Base-by-base conservation (phyloP, 1,140 invertebrate genomes). In the Oryzaephilus surinamensis region DNA sequence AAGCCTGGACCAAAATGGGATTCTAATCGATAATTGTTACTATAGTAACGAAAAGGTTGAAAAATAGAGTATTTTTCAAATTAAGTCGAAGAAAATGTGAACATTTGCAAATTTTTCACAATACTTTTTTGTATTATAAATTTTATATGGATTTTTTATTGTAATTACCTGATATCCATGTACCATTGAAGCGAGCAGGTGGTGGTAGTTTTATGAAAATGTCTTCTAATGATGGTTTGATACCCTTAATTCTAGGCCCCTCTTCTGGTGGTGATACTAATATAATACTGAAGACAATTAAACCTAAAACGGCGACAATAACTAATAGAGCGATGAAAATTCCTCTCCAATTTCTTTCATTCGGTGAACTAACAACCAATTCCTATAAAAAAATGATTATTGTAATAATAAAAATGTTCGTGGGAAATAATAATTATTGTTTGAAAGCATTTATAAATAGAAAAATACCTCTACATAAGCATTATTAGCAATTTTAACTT, bases 271-370 rank as follows among this genome's bases (percentile, higher is more conserved):
- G 81, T 5, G 84, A 88, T 6, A 91, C 73, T 26, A 92, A 69
- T 12, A 90, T 76, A 51, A 92, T 87, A 53, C 87, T 87, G 58
- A 87, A 81, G 38, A 88, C 73, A 23, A 92, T 91, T 44, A 92
- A 73, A 12, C 81, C 81, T 45, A 87, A 79, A 6, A 94, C 87
- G 4, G 81, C 76, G 8, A 83, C 72, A 41, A 94, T 93, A 16
- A 93, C 89, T 37, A 92, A 65, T 18, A 92, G 67, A 0, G 90
- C 87, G 40, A 93, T 93, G 38, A 83, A 75, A 42, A 93, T 91
- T 8, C 89, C 88, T 17, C 84, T 75, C 87, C 88, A 93, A 68
- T 94, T 93, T 26, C 83, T 67, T 53, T 85, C 77, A 38, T 75
- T 82, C n/a, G 83, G 79, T 11, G 81, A 81, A 13, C 78, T 72